These are phyloP conservation scores for Calephelis nemesis DNA, from an alignment of 1,140 invertebrate genomes.

Conservation along the genomic window DNA sequence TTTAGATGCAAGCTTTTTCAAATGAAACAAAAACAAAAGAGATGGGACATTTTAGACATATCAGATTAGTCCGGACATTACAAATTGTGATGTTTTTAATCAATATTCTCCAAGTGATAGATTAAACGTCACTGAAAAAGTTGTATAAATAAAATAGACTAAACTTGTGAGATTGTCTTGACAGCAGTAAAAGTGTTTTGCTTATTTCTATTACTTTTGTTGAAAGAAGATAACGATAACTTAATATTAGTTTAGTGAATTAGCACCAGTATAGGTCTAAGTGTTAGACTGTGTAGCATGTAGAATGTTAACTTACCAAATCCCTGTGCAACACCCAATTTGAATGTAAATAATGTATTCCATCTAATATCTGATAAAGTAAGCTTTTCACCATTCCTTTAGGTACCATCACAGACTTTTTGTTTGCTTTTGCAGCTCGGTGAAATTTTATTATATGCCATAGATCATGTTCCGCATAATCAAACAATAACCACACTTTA, in stretches of 20 bases:
- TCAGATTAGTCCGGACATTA: too few relatives aligned
- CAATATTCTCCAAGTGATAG: too few relatives aligned
- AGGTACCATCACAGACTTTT: slow-evolving; percentile 97
- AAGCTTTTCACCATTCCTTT: slow-evolving; percentile 99
- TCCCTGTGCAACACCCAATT: slow-evolving; percentile 99
- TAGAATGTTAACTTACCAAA: slow-evolving; percentile 85
- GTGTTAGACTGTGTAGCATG: too few relatives aligned
- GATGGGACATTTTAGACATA: too few relatives aligned
- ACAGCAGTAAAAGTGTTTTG: too few relatives aligned
- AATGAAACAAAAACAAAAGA: too few relatives aligned
- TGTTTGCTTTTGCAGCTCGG: slow-evolving; percentile 98
- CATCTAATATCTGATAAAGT: slow-evolving; percentile 98
- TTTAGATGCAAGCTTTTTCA: too few relatives aligned
- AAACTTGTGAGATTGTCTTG: background rate
- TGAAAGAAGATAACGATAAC: too few relatives aligned
- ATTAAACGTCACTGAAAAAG: background rate
- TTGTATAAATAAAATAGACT: background rate
- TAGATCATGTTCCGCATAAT: slow-evolving; percentile 99
- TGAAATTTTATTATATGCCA: slow-evolving; percentile 99
- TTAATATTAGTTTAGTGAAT: too few relatives aligned
- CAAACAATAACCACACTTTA: slow-evolving; percentile 99
- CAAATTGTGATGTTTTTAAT: too few relatives aligned
- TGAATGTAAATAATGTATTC: slow-evolving; percentile 99
- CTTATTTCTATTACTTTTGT: too few relatives aligned
- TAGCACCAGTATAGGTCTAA: too few relatives aligned